Conservation (phyloP, 2,797 vertebrate genomes). For the Scomberomorus guttatus region DNA sequence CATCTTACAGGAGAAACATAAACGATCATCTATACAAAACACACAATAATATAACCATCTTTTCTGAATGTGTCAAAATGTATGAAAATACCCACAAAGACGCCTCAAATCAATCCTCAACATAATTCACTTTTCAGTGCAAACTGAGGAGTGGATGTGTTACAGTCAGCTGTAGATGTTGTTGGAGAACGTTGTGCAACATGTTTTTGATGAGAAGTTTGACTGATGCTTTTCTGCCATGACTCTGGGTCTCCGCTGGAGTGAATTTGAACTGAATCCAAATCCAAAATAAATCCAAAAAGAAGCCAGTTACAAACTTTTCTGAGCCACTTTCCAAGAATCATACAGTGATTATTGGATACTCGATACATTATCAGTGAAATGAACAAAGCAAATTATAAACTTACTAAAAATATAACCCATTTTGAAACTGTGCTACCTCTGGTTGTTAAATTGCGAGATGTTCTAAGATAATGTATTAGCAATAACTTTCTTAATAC, state of each 20-base stretch:
- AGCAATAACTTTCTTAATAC: background rate
- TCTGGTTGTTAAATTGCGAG: background rate
- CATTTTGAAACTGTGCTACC: background rate
- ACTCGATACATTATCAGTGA: background rate
- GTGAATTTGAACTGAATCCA: no score
- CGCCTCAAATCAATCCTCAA: background rate
- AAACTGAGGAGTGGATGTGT: no score
- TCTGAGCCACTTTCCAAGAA: background rate
- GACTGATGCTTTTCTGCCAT: no score
- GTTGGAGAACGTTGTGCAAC: no score
- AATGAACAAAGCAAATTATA: background rate
- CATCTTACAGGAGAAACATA: no score
- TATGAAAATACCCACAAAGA: background rate
- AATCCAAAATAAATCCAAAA: no score
- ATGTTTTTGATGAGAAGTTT: no score
- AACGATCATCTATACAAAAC: background rate
- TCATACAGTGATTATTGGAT: background rate
- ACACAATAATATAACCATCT: background rate
- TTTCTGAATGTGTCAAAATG: background rate
- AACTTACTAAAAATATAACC: background rate
- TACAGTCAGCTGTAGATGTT: no score
- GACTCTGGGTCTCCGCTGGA: no score
- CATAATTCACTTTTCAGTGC: background rate
- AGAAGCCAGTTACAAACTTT: background rate
- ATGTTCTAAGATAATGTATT: background rate